These are phyloP conservation scores for Cepaea hortensis DNA, from an alignment of 2,888 invertebrate species.

Conservation along the genomic window DNA sequence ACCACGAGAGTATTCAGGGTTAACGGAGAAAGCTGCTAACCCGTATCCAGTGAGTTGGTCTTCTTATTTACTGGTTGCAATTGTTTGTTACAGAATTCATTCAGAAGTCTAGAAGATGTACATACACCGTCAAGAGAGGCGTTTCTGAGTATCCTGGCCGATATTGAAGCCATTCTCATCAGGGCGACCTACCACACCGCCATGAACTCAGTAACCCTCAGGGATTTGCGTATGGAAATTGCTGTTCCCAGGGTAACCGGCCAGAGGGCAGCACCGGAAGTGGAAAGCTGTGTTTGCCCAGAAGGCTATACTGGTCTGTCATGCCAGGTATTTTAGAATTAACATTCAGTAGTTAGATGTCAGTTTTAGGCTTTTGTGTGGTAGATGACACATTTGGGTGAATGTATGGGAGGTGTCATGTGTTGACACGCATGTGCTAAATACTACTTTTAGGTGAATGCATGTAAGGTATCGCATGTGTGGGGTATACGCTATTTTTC, in stretches of 20 bases:
- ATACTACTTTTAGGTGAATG: no score
- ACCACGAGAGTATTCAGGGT: no score
- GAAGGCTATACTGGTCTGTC: conserved; percentile 71
- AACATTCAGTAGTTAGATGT: neutral
- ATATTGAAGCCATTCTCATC: conserved; percentile 77
- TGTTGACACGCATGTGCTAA: no score
- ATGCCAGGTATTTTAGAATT: conserved; percentile 58
- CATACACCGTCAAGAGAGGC: conserved; percentile 67
- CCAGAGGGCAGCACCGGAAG: conserved; percentile 62
- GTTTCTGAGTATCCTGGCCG: conserved; percentile 72
- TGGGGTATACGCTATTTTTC: no score
- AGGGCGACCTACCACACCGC: conserved; percentile 85
- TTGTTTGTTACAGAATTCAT: conserved; percentile 58
- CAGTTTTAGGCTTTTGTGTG: neutral
- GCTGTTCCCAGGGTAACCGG: conserved; percentile 62
- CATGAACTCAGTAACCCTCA: conserved; percentile 80
- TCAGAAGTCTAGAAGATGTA: conserved; percentile 64
- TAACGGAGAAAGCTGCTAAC: no score
- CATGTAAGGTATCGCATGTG: no score
- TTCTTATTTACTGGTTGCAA: no score
- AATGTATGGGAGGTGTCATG: neutral
- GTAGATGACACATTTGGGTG: neutral
- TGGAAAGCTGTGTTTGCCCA: conserved; percentile 70
- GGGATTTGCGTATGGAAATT: conserved; percentile 68
- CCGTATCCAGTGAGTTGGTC: no score